Base-by-base conservation (phyloP, 2,888 invertebrate species). In the Troides helena region DNA sequence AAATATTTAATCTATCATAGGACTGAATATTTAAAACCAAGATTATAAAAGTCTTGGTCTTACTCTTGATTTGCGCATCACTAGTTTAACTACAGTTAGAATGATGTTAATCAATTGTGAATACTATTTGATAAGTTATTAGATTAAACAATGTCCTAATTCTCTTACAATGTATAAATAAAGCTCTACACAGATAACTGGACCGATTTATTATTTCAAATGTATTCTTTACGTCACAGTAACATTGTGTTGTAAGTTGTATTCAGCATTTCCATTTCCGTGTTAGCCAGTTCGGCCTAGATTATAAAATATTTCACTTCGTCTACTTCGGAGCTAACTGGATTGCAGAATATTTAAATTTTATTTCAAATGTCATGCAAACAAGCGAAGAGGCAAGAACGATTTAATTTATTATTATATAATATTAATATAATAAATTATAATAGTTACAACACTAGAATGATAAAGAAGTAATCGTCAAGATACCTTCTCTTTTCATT, bases 191-290 rank as follows among this genome's bases (percentile, higher is more conserved):
- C 53, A 53, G 21, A 21, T n/a, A 53, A 53, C 53, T 53, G 18
- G n/a, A n/a, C n/a, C 53, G n/a, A n/a, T 53, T n/a, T 53, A 53
- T 12, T 53, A 6, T 53, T 61, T 58, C n/a, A 1, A 56, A 62
- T 39, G 8, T 64, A 25, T 30, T 67, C n/a, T 68, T 63, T 53
- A 68, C 68, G 68, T 53, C 63, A 64, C 23, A 10, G 18, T 50
- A 46, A 46, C 39, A 67, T 57, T 62, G 62, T 66, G 69, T 50
- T 21, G 66, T 60, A 62, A 70, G 58, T 58, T n/a, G 57, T 57
- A 62, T 62, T 66, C 70, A 70, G 62, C 70, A 63, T 63, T 66
- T 58, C 66, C 62, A 66, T 62, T 59, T 70, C 70, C 70, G 66
- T 39, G 57, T 70, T 66, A 36, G 63, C 62, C 25, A 63, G 62